Percentiles rank a stretch among this genome's conserved stretches.
phyloP scores from a whole-genome alignment of 1,140 invertebrate genomes.

The Zaprionus africanus region DNA sequence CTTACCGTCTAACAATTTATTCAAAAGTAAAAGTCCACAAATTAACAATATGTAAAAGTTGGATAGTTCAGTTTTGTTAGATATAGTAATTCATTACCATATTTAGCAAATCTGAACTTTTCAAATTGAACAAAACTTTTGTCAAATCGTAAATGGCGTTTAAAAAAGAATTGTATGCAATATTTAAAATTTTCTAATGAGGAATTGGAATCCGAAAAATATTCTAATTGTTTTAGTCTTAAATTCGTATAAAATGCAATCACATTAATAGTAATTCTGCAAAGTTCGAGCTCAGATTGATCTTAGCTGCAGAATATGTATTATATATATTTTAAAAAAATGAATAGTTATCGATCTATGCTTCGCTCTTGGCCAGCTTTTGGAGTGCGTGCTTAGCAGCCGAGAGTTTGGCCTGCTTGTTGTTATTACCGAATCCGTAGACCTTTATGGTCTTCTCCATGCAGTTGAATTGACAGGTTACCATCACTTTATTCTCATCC shows the following conservation, averaged over 20 bases:
- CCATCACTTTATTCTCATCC: slow-evolving; percentile 85
- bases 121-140: not conserved
- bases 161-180: not conserved
- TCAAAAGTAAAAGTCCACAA: not conserved
- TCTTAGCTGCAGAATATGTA: not conserved
- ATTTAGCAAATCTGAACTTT: not conserved
- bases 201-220: not conserved
- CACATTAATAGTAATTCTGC: not conserved
- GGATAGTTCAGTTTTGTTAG: not conserved
- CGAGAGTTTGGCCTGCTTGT: slow-evolving; percentile 88
- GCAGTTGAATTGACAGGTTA: slow-evolving; percentile 87
- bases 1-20: not conserved
- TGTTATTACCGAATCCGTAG: slow-evolving; percentile 89
- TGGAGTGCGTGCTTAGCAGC: slow-evolving; percentile 90
- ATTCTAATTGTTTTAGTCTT: not conserved
- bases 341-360: slow-evolving; percentile 9
- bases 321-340: not conserved
- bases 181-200: too few relatives aligned
- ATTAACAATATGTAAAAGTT: not conserved
- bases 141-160: not conserved
- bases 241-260: not conserved
- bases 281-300: not conserved
- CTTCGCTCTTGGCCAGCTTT: slow-evolving; percentile 58
- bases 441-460: slow-evolving; percentile 86
- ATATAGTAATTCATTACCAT: not conserved